Conservation (phyloP, 1,140 invertebrate species). For the Drosophila rhopaloa region DNA sequence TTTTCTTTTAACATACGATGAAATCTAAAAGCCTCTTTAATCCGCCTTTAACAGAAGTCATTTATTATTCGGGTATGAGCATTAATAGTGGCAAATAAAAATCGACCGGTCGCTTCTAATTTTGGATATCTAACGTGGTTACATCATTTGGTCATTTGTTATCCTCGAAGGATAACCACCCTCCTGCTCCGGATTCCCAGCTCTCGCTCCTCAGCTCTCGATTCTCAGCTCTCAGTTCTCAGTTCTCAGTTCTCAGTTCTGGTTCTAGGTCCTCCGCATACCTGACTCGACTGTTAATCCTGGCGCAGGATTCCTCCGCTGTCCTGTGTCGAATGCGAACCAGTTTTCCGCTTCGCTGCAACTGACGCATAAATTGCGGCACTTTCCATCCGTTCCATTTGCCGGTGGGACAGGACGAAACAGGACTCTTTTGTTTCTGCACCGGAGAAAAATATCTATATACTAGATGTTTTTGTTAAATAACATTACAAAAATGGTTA, state of each 20-base stretch:
- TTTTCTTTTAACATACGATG: no score
- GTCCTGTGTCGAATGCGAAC: constrained; percentile 73
- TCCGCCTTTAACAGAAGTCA: no score
- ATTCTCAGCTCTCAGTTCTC: not conserved
- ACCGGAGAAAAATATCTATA: not conserved
- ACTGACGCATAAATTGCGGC: constrained; percentile 77
- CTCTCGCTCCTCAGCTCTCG: not conserved
- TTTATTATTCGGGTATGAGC: no score
- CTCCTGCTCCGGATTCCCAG: not conserved
- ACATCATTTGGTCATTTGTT: constrained; percentile 23
- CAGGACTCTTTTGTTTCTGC: constrained; percentile 6
- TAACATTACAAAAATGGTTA: no score
- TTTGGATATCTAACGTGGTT: constrained; percentile 7
- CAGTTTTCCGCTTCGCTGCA: constrained; percentile 78
- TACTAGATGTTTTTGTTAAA: no score
- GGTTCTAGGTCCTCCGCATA: constrained; percentile 5
- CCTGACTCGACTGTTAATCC: constrained; percentile 29
- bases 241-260: constrained; percentile 6
- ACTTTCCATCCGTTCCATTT: constrained; percentile 32
- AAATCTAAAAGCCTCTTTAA: no score
- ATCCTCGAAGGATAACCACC: constrained; percentile 2
- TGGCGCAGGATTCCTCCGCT: constrained; percentile 32
- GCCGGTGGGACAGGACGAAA: constrained; percentile 5
- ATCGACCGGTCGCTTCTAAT: not conserved
- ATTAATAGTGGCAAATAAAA: not conserved